Evolutionary conservation across 2,113 vertebrate genomes (phyloP), one percentile per base, ranked within the genome.

Genomic region (Callithrix jacchus): DNA sequence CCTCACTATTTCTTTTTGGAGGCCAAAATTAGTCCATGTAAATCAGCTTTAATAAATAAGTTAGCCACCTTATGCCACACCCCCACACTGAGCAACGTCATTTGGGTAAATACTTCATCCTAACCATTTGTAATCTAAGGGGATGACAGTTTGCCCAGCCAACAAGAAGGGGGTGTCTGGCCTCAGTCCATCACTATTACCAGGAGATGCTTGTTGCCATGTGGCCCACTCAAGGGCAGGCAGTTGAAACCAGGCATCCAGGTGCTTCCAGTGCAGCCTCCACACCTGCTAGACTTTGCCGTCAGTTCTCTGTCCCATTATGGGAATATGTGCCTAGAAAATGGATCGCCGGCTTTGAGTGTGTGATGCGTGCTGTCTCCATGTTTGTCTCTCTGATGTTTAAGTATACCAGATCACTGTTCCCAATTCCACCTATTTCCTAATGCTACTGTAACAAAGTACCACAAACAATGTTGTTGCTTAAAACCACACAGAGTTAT

Each of bases 31-130:
- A 71, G 20, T 40, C n/a, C 23, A 9, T 8, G 10, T 81, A 81
- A 40, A 54, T 52, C 76, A 73, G 61, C 83, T 84, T 70, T 79
- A 79, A 56, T 16, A n/a, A 83, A 74, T 23, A 37, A 91, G 83
- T 42, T 0, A 40, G 23, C 25, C 37, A 23, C 52, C 4, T 94
- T 89, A 45, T 20, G 30, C n/a, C 30, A 52, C 52, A 37, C 8
- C 42, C 27, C 11, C 54, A 45, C 58, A 11, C 18, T 93, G 94
- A 79, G 37, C 42, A 76, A 77, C 0, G 18, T 17, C 58, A 35
- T 23, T 1, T 49, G 54, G 27, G n/a, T 1, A 87, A 70, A 86
- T 37, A 21, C 23, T 18, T 54, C 37, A 77, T 42, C 64, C 21
- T 40, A 70, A 27, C 70, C 42, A 49, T 47, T 56, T 77, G 42